Conservation (phyloP, 2,797 vertebrate genomes). For the Gambusia yucatana region DNA sequence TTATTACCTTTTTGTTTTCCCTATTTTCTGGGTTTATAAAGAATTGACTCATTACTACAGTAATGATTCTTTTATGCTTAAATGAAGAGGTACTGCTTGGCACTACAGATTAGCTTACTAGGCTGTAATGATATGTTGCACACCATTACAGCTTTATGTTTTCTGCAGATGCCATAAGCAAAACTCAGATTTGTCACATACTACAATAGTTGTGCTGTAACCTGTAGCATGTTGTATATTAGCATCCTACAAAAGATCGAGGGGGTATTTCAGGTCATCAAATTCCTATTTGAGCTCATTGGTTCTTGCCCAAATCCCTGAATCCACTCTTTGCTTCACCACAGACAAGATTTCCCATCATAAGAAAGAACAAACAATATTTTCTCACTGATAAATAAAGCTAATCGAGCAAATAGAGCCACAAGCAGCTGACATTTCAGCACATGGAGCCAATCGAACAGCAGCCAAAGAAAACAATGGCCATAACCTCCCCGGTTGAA, state of each 20-base stretch:
- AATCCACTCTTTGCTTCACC: conserved; percentile 6
- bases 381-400: conserved; percentile 44
- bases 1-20: neutral
- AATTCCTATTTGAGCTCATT: conserved; percentile 12
- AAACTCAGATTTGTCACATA: conserved; percentile 24
- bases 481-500: conserved; percentile 49
- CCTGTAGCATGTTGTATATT: conserved; percentile 5
- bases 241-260: conserved; percentile 1
- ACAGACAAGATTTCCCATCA: conserved; percentile 14
- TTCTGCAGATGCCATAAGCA: conserved; percentile 18
- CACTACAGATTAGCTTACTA: conserved; percentile 4
- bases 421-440: conserved; percentile 69
- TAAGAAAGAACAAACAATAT: conserved; percentile 19
- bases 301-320: neutral
- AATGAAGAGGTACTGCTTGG: conserved; percentile 6
- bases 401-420: conserved; percentile 48
- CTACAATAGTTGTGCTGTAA: neutral
- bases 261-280: neutral
- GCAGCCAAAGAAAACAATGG: conserved; percentile 81
- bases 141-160: conserved; percentile 24
- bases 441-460: conserved; percentile 57
- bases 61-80: neutral
- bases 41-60: neutral
- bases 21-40: neutral
- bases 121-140: conserved; percentile 11